Base-by-base conservation (phyloP, 2,888 invertebrate genomes). In the Agrilus biguttatus region DNA sequence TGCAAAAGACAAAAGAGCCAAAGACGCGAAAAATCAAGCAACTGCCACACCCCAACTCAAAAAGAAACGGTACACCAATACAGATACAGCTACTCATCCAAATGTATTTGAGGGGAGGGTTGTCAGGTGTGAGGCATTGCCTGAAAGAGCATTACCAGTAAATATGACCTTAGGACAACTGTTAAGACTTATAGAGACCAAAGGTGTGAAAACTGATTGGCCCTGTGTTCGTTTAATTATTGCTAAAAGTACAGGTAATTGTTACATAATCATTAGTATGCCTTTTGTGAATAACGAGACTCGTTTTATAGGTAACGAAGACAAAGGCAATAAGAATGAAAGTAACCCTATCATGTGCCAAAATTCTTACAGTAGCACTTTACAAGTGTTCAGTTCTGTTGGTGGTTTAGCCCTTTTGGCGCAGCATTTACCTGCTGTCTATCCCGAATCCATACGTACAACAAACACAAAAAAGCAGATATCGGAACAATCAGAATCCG, bases 401-500 rank as follows among this genome's bases (percentile, higher is more conserved):
- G 92, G 92, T 44, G 93, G 93, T 2, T 72, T 95, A 44, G 89
- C 89, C 12, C 71, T 92, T 45, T 70, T 95, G 46, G 92, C 93
- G 0, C 84, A 87, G 57, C 84, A 90, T 53, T 71, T 95, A 55
- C 92, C 92, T 1, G 77, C 90, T 0, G 82, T 92, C 14, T 89
- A 86, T 68, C 88, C 90, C 5, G 86, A 90, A 51, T 73, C 77
- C n/a, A 63, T 71, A 8, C 65, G 73, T 37, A 62, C 69, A 4
- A 66, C 72, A 13, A 70, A 73, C n/a, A 67, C 73, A n/a, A 72
- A 79, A 54, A 63, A 74, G 47, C 59, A 75, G 44, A 59, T 74
- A 49, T 63, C 75, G 53, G 70, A 71, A 38, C 65, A 67, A 46
- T 66, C 72, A 49, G 65, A 66, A 46, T 63, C 62, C 1, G 66